phyloP scores from a whole-genome alignment of 2,888 invertebrate genomes.

The Kryphioiulus occultus region DNA sequence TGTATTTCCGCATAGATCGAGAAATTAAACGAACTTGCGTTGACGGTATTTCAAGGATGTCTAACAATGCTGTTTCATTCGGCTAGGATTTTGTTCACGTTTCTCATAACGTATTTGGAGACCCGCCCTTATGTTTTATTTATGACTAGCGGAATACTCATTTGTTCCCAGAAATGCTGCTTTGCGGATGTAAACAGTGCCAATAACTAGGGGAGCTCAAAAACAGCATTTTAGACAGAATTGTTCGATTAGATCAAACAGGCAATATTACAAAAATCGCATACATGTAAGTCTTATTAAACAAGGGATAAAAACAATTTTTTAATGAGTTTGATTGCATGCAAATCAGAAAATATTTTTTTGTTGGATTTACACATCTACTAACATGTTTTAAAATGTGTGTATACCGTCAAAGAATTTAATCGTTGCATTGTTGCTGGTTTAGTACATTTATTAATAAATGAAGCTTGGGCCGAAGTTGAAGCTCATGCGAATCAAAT shows the following conservation, averaged over 20 bases:
- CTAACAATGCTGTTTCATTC: neutral
- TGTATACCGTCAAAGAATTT: no score
- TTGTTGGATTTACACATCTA: no score
- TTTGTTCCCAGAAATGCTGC: neutral
- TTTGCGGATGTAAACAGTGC: constrained; percentile 27
- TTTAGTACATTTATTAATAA: no score
- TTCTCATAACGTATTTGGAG: neutral
- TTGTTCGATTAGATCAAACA: neutral
- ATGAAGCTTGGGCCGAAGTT: no score
- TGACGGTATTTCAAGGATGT: neutral
- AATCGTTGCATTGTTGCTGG: no score
- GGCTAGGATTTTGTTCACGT: neutral
- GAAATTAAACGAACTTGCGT: neutral
- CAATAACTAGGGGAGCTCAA: neutral
- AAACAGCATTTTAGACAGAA: neutral
- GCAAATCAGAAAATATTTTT: no score
- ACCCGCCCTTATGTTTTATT: neutral
- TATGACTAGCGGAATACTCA: neutral
- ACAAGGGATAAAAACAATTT: no score
- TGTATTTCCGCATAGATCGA: neutral
- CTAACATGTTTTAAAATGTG: no score
- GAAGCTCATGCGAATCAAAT: no score
- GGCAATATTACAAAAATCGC: neutral
- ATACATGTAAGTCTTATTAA: no score
- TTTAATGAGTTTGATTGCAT: no score